These are phyloP conservation scores for Branchinecta lynchi DNA, from an alignment of 1,140 invertebrate genomes.

Conservation along the genomic window DNA sequence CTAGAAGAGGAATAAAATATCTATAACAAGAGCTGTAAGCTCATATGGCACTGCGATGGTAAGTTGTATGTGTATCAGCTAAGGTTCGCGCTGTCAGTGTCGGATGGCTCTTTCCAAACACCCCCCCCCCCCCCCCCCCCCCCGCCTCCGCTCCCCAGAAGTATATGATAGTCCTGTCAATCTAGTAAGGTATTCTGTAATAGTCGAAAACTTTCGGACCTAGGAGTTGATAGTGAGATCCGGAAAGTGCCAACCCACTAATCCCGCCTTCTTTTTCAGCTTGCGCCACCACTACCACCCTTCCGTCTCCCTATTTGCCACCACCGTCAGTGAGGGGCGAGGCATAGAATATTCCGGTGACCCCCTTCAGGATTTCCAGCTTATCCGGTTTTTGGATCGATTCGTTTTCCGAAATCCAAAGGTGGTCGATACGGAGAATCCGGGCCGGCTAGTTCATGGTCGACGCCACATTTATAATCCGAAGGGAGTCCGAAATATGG, in stretches of 20 bases:
- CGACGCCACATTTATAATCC: constrained; percentile 30
- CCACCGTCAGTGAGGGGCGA: constrained; percentile 56
- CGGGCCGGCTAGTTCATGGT: constrained; percentile 24
- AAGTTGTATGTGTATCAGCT: no score
- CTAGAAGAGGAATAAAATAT: no score
- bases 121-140: no score
- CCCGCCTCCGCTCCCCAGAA: not conserved
- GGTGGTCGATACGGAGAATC: constrained; percentile 35
- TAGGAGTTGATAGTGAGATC: constrained; percentile 18
- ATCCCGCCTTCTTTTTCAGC: constrained; percentile 52
- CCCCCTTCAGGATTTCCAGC: constrained; percentile 76
- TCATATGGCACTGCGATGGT: no score
- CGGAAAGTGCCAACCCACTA: constrained; percentile 28
- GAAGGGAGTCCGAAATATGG: constrained; percentile 41
- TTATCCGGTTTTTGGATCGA: constrained; percentile 76
- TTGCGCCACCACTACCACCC: constrained; percentile 74
- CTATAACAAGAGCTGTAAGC: no score
- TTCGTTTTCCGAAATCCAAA: constrained; percentile 96
- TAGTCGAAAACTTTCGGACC: constrained; percentile 19
- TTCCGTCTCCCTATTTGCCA: constrained; percentile 71
- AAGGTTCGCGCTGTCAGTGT: no score
- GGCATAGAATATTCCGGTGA: constrained; percentile 71
- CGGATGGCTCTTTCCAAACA: no score
- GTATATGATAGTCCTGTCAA: not conserved
- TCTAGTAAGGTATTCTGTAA: constrained; percentile 17